Percentiles rank a stretch among this genome's conserved stretches.
These are phyloP conservation scores for Unio pictorum DNA, from an alignment of 2,888 invertebrate species.

Conservation along the genomic window DNA sequence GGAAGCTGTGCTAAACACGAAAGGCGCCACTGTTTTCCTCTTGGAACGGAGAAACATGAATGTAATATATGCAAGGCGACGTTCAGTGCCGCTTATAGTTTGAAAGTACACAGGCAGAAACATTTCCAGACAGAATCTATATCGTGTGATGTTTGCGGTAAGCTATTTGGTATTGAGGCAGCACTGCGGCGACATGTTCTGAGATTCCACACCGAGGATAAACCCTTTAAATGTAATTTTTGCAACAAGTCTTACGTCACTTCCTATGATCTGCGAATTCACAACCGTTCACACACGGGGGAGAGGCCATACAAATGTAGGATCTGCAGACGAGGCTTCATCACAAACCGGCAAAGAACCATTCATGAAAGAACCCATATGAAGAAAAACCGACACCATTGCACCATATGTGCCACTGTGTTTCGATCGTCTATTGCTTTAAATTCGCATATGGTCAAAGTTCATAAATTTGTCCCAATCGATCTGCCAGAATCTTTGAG, in stretches of 20 bases:
- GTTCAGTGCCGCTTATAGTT: constrained; percentile 10
- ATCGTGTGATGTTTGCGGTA: constrained; percentile 15
- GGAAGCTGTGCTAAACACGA: constrained; percentile 27
- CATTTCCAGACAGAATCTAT: constrained; percentile 2
- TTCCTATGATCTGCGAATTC: constrained; percentile 15
- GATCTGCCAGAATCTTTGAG: too few species aligned
- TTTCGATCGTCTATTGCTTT: constrained; percentile 11
- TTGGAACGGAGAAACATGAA: constrained; percentile 9
- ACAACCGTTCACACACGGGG: constrained; percentile 17
- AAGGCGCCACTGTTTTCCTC: constrained; percentile 6
- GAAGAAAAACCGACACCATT: constrained; percentile 10
- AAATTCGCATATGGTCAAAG: constrained; percentile 11
- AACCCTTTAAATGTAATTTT: constrained; percentile 16
- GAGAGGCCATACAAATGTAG: constrained; percentile 22
- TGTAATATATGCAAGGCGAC: constrained; percentile 19
- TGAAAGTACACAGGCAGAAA: constrained; percentile 8
- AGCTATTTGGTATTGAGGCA: constrained; percentile 17
- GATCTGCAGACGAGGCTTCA: constrained; percentile 18
- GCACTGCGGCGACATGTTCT: constrained; percentile 18
- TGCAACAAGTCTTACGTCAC: constrained; percentile 17
- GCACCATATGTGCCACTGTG: constrained; percentile 15
- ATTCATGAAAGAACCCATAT: constrained; percentile 21
- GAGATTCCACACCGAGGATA: constrained; percentile 15
- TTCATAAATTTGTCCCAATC: too few species aligned
- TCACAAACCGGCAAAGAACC: constrained; percentile 10